Evolutionary conservation across 2,113 vertebrate species (phyloP).

Genomic region (Nansenia antarctica): DNA sequence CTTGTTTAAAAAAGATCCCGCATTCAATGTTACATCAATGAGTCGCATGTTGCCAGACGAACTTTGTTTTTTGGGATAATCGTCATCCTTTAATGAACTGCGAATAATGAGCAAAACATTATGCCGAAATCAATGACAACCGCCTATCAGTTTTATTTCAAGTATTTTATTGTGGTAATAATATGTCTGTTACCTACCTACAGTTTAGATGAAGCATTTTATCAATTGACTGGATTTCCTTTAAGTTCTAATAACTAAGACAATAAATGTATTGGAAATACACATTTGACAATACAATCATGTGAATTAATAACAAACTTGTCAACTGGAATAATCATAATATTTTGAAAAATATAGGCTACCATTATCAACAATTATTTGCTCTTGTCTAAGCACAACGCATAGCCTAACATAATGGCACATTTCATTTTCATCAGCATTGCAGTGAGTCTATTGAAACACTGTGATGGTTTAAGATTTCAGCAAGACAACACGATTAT

Average conservation of each 20-base stretch:
- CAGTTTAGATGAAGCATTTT: neutral
- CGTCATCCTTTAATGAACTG: neutral
- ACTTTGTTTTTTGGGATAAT: slow-evolving; percentile 11
- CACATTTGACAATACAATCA: neutral
- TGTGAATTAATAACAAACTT: neutral
- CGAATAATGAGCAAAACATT: neutral
- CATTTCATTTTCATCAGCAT: neutral
- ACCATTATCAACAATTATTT: no score
- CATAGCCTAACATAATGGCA: no score
- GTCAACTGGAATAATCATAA: neutral
- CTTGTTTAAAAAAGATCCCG: slow-evolving; percentile 60
- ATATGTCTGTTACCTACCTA: no score
- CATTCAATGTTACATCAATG: slow-evolving; percentile 52
- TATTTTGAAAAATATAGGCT: neutral
- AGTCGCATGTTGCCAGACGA: slow-evolving; percentile 46
- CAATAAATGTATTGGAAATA: neutral
- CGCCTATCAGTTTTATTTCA: neutral
- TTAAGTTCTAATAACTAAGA: neutral
- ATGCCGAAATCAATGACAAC: neutral
- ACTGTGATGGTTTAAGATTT: neutral
- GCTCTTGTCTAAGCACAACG: neutral
- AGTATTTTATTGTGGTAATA: neutral
- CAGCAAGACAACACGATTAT: neutral
- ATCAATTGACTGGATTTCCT: neutral
- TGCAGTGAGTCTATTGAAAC: neutral